Conservation (phyloP, 2,113 vertebrate genomes). For the Melanostigma gelatinosum region DNA sequence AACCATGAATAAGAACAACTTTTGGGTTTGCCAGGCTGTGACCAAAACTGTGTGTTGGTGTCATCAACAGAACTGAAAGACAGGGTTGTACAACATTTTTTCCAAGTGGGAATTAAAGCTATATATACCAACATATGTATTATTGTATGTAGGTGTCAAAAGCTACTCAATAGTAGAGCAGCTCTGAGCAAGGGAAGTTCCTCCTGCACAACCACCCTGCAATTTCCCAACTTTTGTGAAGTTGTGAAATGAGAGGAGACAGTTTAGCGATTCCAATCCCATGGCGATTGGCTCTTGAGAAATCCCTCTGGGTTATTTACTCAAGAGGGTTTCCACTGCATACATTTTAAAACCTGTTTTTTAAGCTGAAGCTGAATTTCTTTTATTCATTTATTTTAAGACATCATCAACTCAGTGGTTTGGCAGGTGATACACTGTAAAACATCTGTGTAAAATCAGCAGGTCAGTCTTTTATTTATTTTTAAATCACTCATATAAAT, state of each 20-base stretch:
- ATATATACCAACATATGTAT: not conserved
- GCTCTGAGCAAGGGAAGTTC: not conserved
- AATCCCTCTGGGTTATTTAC: not conserved
- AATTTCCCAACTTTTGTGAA: not conserved
- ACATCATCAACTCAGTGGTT: not conserved
- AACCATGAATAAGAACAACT: not conserved
- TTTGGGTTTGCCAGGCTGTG: not conserved
- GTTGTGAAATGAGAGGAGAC: not conserved
- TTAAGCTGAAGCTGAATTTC: too few species aligned
- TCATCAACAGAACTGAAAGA: not conserved
- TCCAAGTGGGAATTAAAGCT: not conserved
- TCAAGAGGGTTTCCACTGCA: not conserved
- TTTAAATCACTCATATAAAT: not conserved
- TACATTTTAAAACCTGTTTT: not conserved
- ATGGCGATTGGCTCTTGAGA: not conserved
- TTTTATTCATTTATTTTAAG: not conserved
- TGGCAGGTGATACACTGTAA: not conserved
- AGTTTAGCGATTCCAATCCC: not conserved
- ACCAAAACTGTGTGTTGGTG: not conserved
- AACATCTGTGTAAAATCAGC: not conserved
- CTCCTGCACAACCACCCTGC: not conserved
- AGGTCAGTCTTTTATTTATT: not conserved
- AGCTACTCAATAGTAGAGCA: not conserved
- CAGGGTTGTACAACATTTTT: not conserved
- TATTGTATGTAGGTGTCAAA: not conserved